These are phyloP conservation scores for Dasyprocta punctata DNA, from an alignment of 2,113 vertebrate species.

Conservation along the genomic window DNA sequence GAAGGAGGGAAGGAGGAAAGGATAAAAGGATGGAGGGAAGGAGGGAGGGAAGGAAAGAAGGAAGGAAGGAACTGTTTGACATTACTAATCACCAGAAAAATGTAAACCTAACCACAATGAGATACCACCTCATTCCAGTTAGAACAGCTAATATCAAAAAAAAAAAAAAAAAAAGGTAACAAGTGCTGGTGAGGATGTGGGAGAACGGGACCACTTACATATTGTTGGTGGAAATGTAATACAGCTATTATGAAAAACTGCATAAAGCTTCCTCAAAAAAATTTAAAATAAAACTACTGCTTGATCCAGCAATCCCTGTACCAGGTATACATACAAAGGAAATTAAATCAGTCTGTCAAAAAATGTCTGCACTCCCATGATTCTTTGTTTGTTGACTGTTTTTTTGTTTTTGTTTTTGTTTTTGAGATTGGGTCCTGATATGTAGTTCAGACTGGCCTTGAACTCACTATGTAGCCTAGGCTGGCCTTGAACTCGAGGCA, in stretches of 20 bases:
- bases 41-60: too few species aligned
- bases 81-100: background rate
- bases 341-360: background rate
- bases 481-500: too few species aligned
- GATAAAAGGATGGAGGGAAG: too few species aligned
- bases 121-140: background rate
- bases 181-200: background rate
- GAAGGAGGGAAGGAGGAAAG: too few species aligned
- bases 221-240: background rate
- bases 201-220: background rate
- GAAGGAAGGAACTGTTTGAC: background rate
- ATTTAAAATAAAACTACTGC: background rate
- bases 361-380: background rate
- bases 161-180: background rate
- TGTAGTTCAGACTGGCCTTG: too few species aligned
- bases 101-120: background rate
- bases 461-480: too few species aligned
- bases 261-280: background rate
- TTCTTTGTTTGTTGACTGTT: background rate
- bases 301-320: background rate
- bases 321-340: background rate
- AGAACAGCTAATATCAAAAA: background rate
- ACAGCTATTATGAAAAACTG: background rate
- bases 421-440: too few species aligned
- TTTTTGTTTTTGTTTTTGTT: background rate